Percentiles rank a stretch among this genome's conserved stretches.
These are phyloP conservation scores for Drosophila phalerata DNA, from an alignment of 2,888 invertebrate genomes.

Conservation along the genomic window DNA sequence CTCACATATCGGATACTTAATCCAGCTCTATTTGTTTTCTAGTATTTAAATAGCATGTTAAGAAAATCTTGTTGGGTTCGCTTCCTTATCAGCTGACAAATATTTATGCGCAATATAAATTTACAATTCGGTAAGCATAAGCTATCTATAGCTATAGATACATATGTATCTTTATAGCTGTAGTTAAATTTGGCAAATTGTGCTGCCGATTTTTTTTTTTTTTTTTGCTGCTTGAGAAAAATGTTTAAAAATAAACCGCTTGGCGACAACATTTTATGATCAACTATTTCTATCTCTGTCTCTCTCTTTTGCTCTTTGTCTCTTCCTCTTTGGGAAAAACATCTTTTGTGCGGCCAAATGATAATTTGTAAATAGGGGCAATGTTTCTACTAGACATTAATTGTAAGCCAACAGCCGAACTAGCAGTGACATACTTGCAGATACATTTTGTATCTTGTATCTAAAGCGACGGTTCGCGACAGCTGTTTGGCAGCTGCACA, in stretches of 20 bases:
- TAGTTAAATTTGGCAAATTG: conserved; percentile 21
- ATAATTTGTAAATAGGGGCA: conserved; percentile 66
- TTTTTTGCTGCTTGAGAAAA: conserved; percentile 2
- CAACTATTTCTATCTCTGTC: conserved; percentile 6
- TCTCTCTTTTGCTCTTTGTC: not conserved
- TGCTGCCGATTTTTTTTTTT: conserved; percentile 14
- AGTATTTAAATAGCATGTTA: not conserved
- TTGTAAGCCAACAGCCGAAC: conserved; percentile 46
- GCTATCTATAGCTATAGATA: conserved; percentile 20
- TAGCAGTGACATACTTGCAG: conserved; percentile 55
- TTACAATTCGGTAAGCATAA: conserved; percentile 29
- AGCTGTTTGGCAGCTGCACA: conserved; percentile 40
- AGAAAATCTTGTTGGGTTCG: not conserved
- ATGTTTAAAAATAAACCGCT: conserved; percentile 54
- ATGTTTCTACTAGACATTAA: conserved; percentile 56
- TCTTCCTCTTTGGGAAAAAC: conserved; percentile 1
- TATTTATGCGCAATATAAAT: conserved; percentile 33
- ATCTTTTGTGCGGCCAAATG: conserved; percentile 29
- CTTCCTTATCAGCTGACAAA: conserved; percentile 14
- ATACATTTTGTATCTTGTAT: conserved; percentile 36
- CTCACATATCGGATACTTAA: not conserved
- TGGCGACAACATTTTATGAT: conserved; percentile 56
- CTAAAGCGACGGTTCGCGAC: conserved; percentile 17
- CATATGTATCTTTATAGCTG: conserved; percentile 12
- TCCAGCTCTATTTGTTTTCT: conserved; percentile 1